Evolutionary conservation across 2,113 vertebrate genomes (phyloP).

Genomic region (Perognathus longimembris): DNA sequence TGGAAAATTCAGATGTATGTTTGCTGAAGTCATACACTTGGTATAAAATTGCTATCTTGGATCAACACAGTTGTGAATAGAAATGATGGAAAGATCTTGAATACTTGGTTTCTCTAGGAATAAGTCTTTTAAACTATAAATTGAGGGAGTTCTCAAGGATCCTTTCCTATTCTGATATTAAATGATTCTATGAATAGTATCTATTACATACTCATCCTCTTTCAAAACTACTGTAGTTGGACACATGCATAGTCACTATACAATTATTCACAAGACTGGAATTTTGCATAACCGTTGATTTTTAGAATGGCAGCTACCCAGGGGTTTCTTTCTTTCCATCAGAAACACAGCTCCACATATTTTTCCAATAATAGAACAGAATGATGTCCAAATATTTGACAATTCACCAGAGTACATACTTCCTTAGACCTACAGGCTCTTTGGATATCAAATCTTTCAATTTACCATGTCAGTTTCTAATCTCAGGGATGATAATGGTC

Average conservation of each 20-base stretch:
- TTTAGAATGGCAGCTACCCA: not conserved
- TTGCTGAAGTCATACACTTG: not conserved
- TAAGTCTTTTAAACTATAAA: not conserved
- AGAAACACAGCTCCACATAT: not conserved
- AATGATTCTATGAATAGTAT: not conserved
- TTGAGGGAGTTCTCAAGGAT: not conserved
- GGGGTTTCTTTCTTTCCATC: not conserved
- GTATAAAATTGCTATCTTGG: constrained; percentile 30
- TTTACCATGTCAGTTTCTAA: not conserved
- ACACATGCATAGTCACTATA: not conserved
- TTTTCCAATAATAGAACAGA: not conserved
- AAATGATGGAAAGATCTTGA: not conserved
- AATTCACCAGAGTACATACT: not conserved
- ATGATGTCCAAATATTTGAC: not conserved
- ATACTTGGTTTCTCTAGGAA: not conserved
- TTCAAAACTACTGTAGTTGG: not conserved
- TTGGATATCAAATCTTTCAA: not conserved
- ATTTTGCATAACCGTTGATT: not conserved
- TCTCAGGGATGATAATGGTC: not conserved
- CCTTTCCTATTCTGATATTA: not conserved
- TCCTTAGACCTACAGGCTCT: not conserved
- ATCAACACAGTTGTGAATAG: not conserved
- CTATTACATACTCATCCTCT: not conserved
- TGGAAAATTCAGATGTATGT: constrained; percentile 45
- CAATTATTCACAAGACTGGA: not conserved